A percentile compares a stretch with the other conserved stretches of the same genome.
phyloP scores from a whole-genome alignment of 1,140 invertebrate species.

The Drosophila simulans region DNA sequence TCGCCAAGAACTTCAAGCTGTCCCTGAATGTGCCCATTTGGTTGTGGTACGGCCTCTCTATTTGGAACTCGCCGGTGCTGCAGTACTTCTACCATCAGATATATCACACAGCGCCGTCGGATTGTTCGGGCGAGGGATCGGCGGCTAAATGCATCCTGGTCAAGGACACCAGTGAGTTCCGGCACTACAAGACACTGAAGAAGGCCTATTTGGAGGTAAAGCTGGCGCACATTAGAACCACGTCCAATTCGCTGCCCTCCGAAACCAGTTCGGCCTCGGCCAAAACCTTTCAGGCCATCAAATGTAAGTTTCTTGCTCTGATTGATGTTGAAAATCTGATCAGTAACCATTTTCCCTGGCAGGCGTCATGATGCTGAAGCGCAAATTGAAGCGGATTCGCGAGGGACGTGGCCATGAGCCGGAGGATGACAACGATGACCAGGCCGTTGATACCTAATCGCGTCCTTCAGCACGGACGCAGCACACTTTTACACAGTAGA shows the following conservation, averaged over 20 bases:
- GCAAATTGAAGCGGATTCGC: constrained; percentile 81
- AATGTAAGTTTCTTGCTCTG: constrained; percentile 55
- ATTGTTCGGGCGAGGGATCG: constrained; percentile 80
- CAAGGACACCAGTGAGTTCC: constrained; percentile 75
- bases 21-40: constrained; percentile 75
- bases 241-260: constrained; percentile 48
- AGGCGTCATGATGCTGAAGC: constrained; percentile 83
- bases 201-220: constrained; percentile 81
- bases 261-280: constrained; percentile 76
- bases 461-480: neutral
- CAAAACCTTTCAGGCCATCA: constrained; percentile 83
- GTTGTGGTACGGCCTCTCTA: constrained; percentile 81
- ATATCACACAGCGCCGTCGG: constrained; percentile 75
- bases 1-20: constrained; percentile 83
- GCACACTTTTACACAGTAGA: constrained; percentile 17
- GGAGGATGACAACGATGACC: constrained; percentile 75
- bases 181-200: constrained; percentile 77
- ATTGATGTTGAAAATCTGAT: neutral
- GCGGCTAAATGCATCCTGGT: constrained; percentile 82
- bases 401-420: constrained; percentile 76
- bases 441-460: constrained; percentile 33
- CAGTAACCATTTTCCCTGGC: constrained; percentile 4
- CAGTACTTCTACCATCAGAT: constrained; percentile 84
- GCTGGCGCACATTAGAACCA: constrained; percentile 68
- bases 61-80: constrained; percentile 82